Conservation (phyloP, 2,888 invertebrate species). For the Ochropleura leucogaster region DNA sequence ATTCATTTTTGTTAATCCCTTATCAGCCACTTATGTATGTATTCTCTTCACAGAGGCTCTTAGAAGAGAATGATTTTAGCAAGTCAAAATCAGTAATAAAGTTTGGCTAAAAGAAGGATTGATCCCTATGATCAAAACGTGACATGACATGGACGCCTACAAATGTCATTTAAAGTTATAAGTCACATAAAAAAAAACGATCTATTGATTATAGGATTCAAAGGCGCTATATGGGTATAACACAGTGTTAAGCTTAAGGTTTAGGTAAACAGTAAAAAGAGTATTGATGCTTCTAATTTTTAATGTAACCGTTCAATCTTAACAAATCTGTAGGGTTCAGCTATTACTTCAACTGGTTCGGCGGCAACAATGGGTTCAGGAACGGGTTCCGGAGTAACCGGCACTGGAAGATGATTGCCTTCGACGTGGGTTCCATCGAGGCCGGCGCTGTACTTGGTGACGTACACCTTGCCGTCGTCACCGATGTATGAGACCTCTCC, state of each 20-base stretch:
- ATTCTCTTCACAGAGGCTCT: too few relatives aligned
- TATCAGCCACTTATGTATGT: too few relatives aligned
- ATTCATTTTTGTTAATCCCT: background rate
- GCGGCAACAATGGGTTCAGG: too few relatives aligned
- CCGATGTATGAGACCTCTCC: too few relatives aligned
- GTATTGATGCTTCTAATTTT: background rate
- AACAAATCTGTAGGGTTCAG: conserved; percentile 1
- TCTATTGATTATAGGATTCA: background rate
- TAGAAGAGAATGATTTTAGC: too few relatives aligned
- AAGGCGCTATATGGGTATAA: background rate
- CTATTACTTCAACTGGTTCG: conserved; percentile 6
- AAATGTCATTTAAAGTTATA: conserved; percentile 21
- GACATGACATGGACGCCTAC: too few relatives aligned
- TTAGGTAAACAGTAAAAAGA: background rate
- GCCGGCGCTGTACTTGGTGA: too few relatives aligned
- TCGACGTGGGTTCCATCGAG: too few relatives aligned
- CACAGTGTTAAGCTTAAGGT: background rate
- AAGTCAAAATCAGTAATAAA: too few relatives aligned
- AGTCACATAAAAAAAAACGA: background rate
- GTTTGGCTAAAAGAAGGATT: background rate
- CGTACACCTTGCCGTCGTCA: too few relatives aligned
- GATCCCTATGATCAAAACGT: background rate
- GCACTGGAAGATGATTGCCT: too few relatives aligned
- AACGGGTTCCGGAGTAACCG: too few relatives aligned
- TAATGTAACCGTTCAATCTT: conserved; percentile 8